Evolutionary conservation across 2,113 vertebrate genomes (phyloP).

Genomic region (Ploceus nigricollis): DNA sequence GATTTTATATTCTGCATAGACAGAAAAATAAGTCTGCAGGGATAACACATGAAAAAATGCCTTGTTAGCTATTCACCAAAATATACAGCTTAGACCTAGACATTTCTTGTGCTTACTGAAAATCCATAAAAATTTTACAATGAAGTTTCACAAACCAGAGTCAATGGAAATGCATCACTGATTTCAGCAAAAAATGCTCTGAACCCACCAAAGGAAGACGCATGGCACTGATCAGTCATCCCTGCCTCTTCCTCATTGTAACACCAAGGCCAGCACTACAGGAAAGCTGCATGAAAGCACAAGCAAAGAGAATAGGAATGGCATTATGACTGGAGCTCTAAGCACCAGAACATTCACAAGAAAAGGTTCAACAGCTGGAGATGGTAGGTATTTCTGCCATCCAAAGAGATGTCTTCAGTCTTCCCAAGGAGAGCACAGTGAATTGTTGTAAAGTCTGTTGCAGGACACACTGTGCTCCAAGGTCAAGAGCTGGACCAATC

Average conservation of each 20-base stretch:
- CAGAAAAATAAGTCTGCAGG: not conserved
- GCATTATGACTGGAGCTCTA: not conserved
- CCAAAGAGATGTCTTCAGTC: not conserved
- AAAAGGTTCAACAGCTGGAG: not conserved
- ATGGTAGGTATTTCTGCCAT: not conserved
- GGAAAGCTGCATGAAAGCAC: not conserved
- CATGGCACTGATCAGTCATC: not conserved
- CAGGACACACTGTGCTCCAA: not conserved
- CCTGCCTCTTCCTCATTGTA: rapidly evolving
- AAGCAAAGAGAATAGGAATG: not conserved
- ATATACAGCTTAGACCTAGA: not conserved
- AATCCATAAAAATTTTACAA: not conserved
- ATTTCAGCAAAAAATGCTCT: not conserved
- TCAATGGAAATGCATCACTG: not conserved
- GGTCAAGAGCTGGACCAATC: not conserved
- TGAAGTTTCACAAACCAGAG: not conserved
- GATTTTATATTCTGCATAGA: not conserved
- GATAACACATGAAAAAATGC: not conserved
- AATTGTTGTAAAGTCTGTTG: not conserved
- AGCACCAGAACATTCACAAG: not conserved
- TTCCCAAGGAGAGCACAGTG: not conserved
- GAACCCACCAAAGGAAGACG: not conserved
- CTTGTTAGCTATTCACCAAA: not conserved
- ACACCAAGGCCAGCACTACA: not conserved
- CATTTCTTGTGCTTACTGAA: not conserved